These are phyloP conservation scores for Rynchops niger DNA, from an alignment of 2,113 vertebrate species.

Conservation along the genomic window DNA sequence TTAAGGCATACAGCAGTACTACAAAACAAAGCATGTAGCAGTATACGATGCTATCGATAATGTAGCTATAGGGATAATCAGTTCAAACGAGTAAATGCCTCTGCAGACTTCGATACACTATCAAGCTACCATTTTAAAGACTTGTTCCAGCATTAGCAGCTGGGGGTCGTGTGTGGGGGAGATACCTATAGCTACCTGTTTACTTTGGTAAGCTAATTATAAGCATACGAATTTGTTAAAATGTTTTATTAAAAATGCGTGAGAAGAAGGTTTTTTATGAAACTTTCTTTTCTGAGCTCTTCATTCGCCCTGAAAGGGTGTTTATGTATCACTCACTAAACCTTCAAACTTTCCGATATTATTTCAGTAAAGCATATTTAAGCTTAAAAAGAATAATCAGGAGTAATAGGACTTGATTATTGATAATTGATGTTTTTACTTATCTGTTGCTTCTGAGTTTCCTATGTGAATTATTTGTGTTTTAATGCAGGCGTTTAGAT, in stretches of 20 bases:
- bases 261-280: not conserved
- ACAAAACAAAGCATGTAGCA: not conserved
- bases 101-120: not conserved
- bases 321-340: not conserved
- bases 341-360: not conserved
- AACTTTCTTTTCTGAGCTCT: not conserved
- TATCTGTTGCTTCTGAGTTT: not conserved
- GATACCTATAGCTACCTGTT: not conserved
- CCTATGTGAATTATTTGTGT: not conserved
- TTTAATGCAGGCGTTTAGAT: constrained; percentile 85
- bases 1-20: not conserved
- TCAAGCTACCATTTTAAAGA: not conserved
- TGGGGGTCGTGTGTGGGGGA: not conserved
- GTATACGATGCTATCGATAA: accelerated
- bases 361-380: not conserved
- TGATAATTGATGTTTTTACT: not conserved
- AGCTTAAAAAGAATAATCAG: not conserved
- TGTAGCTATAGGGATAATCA: not conserved
- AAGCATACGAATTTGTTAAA: not conserved
- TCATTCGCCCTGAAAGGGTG: not conserved
- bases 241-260: not conserved
- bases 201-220: not conserved
- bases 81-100: not conserved
- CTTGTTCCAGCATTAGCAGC: not conserved
- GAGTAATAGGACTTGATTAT: not conserved